These are phyloP conservation scores for Synanceia verrucosa DNA, from an alignment of 2,797 vertebrate species.

Conservation along the genomic window DNA sequence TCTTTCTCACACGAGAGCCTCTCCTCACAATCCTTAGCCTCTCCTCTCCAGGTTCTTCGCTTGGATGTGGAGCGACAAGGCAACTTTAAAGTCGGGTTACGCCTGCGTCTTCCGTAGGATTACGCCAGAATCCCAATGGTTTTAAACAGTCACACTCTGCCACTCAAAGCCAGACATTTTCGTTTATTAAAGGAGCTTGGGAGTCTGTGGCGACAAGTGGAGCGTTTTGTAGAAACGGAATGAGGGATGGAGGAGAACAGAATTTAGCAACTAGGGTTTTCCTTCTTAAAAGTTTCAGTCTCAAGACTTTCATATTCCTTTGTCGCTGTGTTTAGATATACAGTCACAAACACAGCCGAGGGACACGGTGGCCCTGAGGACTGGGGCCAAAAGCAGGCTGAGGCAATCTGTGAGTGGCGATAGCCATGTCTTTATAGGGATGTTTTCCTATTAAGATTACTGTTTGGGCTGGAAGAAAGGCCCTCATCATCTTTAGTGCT, in stretches of 20 bases:
- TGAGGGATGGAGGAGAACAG: conserved; percentile 63
- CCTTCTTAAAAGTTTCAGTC: conserved; percentile 73
- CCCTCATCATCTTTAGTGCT: conserved; percentile 4
- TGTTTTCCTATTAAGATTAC: conserved; percentile 31
- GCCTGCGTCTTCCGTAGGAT: conserved; percentile 74
- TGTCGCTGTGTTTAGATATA: conserved; percentile 65
- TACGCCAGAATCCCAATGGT: conserved; percentile 76
- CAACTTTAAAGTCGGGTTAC: conserved; percentile 72
- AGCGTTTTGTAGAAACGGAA: conserved; percentile 75
- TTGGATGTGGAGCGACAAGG: conserved; percentile 59
- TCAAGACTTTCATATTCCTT: conserved; percentile 60
- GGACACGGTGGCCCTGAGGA: conserved; percentile 51
- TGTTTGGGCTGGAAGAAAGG: not conserved
- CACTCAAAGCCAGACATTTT: conserved; percentile 77
- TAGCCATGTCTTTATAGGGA: conserved; percentile 32
- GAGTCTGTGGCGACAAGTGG: conserved; percentile 77
- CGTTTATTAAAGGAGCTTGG: conserved; percentile 81
- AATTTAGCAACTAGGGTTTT: conserved; percentile 60
- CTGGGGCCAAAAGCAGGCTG: conserved; percentile 44
- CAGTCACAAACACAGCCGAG: conserved; percentile 57
- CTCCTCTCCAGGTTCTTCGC: conserved; percentile 60
- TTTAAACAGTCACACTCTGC: conserved; percentile 84
- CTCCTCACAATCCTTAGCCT: conserved; percentile 58
- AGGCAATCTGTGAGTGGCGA: conserved; percentile 46
- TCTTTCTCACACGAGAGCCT: conserved; percentile 40